phyloP scores from a whole-genome alignment of 2,888 invertebrate genomes.

The Cryptocephalus primarius region DNA sequence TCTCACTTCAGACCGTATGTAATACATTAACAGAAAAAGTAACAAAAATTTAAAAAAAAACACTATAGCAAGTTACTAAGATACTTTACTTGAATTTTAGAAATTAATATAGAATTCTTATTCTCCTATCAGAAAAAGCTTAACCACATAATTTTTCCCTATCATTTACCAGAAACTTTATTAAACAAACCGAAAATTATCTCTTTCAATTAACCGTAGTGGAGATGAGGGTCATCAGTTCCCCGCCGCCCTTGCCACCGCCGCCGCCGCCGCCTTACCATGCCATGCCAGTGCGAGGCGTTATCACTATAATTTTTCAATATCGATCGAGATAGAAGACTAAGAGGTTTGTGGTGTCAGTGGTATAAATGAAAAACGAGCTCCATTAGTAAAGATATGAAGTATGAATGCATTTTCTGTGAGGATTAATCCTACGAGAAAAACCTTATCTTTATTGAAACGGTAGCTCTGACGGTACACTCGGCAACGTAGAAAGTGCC shows the following conservation, averaged over 20 bases:
- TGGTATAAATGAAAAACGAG: slow-evolving; percentile 33
- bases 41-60: no score
- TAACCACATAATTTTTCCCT: no score
- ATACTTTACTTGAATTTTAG: no score
- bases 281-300: background rate
- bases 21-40: no score
- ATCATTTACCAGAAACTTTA: no score
- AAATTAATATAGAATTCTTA: no score
- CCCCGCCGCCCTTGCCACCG: background rate
- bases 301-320: slow-evolving; percentile 10
- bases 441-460: slow-evolving; percentile 20
- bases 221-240: slow-evolving; percentile 9
- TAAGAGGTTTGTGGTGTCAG: slow-evolving; percentile 8
- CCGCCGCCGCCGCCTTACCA: background rate
- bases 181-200: no score
- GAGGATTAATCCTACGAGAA: slow-evolving; percentile 35
- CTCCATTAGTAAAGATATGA: slow-evolving; percentile 36
- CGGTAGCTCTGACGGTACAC: slow-evolving; percentile 3
- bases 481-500: no score
- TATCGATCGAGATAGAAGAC: slow-evolving; percentile 8
- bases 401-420: slow-evolving; percentile 37
- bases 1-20: no score
- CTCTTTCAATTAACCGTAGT: background rate
- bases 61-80: no score
- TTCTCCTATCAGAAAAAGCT: no score